Base-by-base conservation (phyloP, 2,888 invertebrate species). In the Lumbricus terrestris region DNA sequence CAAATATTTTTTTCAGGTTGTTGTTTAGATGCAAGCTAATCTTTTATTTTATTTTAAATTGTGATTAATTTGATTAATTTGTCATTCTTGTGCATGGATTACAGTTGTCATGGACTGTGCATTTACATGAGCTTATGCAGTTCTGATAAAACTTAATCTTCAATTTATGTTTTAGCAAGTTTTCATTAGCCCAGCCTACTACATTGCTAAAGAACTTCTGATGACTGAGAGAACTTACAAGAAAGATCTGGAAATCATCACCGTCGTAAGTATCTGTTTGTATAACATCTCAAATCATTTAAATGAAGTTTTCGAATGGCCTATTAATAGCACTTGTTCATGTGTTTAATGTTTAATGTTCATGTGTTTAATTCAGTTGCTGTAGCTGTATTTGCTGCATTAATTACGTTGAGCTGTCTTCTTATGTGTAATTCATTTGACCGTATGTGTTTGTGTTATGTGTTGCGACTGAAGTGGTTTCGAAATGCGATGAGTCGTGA, bases 211-310 rank as follows among this genome's bases (percentile, higher is more conserved):
- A 18, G 69, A 69, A 33, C 89, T 54, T 47, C 69, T 54, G 88
- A 89, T 82, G 82, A 88, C 98, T 0, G 98, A 99, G 95, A 96
- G 98, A 93, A 98, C 98, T 0, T 98, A 98, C 95, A 97, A 97
- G 94, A 97, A 98, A 93, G 98, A 99, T 95, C 95, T 99, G 93
- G 98, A 98, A 94, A 97, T 98, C 88, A 96, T 98, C 91, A 97
- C 97, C 94, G 96, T 97, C 94, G 98, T 98, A 94, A 96, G 97
- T 96, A 37, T 18, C n/a, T 69, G 29, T 69, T 69, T 69, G 69
- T 29, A 69, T 69, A 23, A 23, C 23, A 47, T 47, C 47, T 23
- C 47, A 23, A n/a, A n/a, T 69, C n/a, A 69, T 16, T n/a, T n/a
- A 69, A 69, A n/a, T 69, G 69, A 69, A 69, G 29, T 69, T n/a